Percentiles rank a stretch among this genome's conserved stretches.
Conservation (phyloP, 2,113 vertebrate genomes). For the Epinephelus cyanopodus region DNA sequence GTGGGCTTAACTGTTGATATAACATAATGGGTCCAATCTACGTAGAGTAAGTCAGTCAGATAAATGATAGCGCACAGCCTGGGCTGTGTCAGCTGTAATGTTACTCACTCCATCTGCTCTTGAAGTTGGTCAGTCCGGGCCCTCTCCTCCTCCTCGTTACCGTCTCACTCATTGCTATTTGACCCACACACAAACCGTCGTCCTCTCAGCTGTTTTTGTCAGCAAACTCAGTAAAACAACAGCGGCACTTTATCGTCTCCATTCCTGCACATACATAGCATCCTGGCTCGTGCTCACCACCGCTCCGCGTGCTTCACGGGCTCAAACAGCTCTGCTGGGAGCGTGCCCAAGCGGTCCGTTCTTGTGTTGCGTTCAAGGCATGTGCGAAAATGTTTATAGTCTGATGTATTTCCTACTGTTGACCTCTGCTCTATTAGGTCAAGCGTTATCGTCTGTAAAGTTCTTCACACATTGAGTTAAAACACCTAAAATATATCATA, state of each 20-base stretch:
- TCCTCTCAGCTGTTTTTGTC: neutral
- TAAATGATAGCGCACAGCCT: neutral
- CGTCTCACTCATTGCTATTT: constrained; percentile 61
- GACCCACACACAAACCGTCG: neutral
- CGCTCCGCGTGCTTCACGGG: neutral
- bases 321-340: neutral
- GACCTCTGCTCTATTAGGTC: neutral
- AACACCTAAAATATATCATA: neutral
- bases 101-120: constrained; percentile 78
- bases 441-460: neutral
- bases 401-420: neutral
- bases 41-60: neutral
- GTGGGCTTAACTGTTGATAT: neutral
- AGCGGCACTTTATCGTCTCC: neutral
- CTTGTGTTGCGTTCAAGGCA: constrained; percentile 39
- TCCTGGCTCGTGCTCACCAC: neutral
- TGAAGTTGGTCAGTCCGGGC: neutral
- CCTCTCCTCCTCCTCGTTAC: constrained; percentile 38
- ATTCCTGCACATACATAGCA: constrained; percentile 28
- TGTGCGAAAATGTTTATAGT: neutral
- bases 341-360: neutral
- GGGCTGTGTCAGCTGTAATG: neutral
- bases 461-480: neutral
- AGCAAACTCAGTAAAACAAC: neutral
- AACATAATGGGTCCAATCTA: neutral